These are phyloP conservation scores for Peromyscus eremicus DNA, from an alignment of 2,797 vertebrate genomes.

Conservation along the genomic window DNA sequence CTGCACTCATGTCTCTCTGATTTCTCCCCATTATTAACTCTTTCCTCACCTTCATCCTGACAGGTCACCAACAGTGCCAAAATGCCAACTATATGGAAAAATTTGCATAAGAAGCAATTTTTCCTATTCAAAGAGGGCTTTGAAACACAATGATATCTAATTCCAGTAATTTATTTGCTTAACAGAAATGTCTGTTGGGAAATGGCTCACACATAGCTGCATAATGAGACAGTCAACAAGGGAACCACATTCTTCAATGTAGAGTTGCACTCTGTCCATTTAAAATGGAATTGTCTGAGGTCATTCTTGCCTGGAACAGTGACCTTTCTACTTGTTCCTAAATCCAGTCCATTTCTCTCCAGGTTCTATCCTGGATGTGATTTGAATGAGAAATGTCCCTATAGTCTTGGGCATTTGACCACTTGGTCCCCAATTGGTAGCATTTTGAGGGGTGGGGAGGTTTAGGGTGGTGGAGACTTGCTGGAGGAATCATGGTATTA, in stretches of 20 bases:
- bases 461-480: background rate
- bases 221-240: background rate
- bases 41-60: conserved; percentile 18
- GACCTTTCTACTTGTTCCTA: background rate
- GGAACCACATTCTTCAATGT: background rate
- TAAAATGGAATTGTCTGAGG: background rate
- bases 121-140: background rate
- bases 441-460: background rate
- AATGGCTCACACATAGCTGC: background rate
- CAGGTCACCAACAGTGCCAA: background rate
- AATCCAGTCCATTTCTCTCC: background rate
- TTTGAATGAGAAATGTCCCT: background rate
- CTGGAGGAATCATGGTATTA: background rate
- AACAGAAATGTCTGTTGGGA: background rate
- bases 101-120: background rate
- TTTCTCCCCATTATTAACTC: background rate
- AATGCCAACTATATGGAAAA: background rate
- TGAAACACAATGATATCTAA: background rate
- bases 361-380: background rate
- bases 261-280: background rate
- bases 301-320: background rate
- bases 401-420: background rate
- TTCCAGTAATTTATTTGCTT: background rate
- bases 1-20: background rate
- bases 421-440: background rate